Conservation (phyloP, 2,113 vertebrate species). For the Pipra filicauda region DNA sequence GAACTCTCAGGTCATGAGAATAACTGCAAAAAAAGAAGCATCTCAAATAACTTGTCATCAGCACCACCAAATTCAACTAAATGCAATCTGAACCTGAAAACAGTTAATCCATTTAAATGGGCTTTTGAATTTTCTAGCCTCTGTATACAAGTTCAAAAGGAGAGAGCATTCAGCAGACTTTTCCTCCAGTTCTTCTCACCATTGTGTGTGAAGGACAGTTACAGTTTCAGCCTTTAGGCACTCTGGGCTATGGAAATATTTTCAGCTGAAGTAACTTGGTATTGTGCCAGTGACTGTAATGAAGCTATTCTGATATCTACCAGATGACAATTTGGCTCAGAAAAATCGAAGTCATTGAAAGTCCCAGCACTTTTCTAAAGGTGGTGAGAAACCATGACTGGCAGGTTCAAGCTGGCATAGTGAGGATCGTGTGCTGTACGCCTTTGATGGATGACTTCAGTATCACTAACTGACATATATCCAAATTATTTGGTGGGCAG, state of each 20-base stretch:
- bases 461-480: neutral
- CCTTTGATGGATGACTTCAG: neutral
- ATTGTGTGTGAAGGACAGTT: neutral
- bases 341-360: neutral
- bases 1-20: neutral
- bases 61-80: neutral
- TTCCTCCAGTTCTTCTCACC: neutral
- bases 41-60: neutral
- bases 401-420: slow-evolving; percentile 18
- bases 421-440: neutral
- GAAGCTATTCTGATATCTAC: slow-evolving; percentile 22
- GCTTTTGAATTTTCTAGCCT: neutral
- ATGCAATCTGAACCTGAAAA: neutral
- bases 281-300: neutral
- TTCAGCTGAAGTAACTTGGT: neutral
- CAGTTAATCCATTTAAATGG: neutral
- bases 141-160: neutral
- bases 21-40: neutral
- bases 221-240: neutral
- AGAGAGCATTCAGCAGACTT: neutral
- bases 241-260: neutral
- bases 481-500: neutral
- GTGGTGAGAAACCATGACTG: slow-evolving; percentile 15
- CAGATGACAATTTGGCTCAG: slow-evolving; percentile 28
- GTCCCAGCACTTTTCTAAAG: neutral